Evolutionary conservation across 2,113 vertebrate species (phyloP), one percentile per base, ranked within the genome.

Genomic region (Xenopus laevis): DNA sequence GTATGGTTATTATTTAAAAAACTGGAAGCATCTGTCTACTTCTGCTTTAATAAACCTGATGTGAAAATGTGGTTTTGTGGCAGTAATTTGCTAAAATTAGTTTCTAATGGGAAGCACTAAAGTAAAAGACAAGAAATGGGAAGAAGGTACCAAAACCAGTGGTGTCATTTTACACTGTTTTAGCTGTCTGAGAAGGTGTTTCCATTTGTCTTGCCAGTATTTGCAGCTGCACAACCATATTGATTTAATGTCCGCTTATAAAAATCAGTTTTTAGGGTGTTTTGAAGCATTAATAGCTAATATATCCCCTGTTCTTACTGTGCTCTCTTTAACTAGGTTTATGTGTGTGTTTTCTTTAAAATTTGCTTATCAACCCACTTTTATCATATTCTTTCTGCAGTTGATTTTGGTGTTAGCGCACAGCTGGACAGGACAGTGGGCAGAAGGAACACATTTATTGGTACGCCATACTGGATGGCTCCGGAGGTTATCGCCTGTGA

Each of bases 401-500:
- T 99, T 78, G 97, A 99, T 87, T 99, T 99, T 0, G 97, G 97
- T 58, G 97, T 99, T 74, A 99, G 97, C 0, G 97, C 97, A 79
- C 97, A 99, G 89, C 88, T 99, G 82, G 97, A 99, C 85, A 91
- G 97, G 65, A 99, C 97, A 0, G 96, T 99, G 2, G 97, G 97
- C 17, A 89, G 97, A 52, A 95, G 97, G 81, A 99, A 99, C 81
- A 99, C 97, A 1, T 98, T 98, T 82, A 99, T 98, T 68, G 97
- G 97, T 73, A 99, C 97, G 1, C 97, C 96, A 0, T 99, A 99
- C 75, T 99, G 97, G 97, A 99, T 99, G 97, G 97, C 97, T 45
- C 97, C 97, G 0, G 97, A 99, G 85, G 97, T 99, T 85, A 99
- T 99, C 8, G 97, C 97, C 68, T 99, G 97, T 59, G 97, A 98